A percentile compares a stretch with the other conserved stretches of the same genome.
Conservation (phyloP, 2,888 invertebrate genomes). For the Teleogryllus oceanicus region DNA sequence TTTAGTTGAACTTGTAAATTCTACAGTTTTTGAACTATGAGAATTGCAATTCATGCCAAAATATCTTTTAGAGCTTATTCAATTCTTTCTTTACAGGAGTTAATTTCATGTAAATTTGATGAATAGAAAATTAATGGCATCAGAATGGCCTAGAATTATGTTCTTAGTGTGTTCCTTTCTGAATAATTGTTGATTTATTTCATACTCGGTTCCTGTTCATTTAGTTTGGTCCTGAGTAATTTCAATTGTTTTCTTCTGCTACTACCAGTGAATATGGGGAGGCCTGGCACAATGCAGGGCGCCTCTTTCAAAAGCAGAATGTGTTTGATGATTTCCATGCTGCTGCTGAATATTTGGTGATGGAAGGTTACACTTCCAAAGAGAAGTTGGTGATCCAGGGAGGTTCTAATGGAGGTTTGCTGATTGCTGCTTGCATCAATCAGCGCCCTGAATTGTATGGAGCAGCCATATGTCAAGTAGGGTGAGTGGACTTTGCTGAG, state of each 20-base stretch:
- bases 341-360: conserved; percentile 84
- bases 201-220: too few species aligned
- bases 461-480: conserved; percentile 89
- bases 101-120: too few species aligned
- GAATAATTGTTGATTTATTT: too few species aligned
- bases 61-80: too few species aligned
- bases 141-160: too few species aligned
- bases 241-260: neutral
- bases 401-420: conserved; percentile 93
- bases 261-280: conserved; percentile 85
- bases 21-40: too few species aligned
- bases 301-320: conserved; percentile 90
- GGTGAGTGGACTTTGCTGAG: conserved; percentile 56
- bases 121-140: too few species aligned
- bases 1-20: too few species aligned
- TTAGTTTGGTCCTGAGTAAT: too few species aligned
- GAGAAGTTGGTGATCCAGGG: conserved; percentile 83
- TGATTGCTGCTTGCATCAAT: conserved; percentile 93
- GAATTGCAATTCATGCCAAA: too few species aligned
- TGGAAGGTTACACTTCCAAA: conserved; percentile 72
- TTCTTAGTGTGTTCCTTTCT: too few species aligned
- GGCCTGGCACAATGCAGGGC: conserved; percentile 93
- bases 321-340: conserved; percentile 94
- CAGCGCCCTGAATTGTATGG: conserved; percentile 94
- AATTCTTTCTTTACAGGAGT: too few species aligned